Base-by-base conservation (phyloP, 2,113 vertebrate species). In the Eulemur rufifrons region DNA sequence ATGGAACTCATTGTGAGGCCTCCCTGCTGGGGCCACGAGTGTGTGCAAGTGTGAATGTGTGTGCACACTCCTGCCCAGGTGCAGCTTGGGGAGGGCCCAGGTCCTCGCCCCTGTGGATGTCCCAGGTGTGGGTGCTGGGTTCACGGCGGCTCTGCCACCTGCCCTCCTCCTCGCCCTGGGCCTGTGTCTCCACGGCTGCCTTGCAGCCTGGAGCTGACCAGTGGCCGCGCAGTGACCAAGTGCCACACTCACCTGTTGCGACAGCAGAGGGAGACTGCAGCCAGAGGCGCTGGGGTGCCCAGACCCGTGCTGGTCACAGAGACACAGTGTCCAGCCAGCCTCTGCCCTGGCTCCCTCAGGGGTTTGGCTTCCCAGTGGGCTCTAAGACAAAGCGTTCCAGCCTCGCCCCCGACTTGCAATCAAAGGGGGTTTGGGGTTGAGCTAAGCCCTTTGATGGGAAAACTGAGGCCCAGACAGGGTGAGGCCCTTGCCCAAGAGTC, bases 1-100 rank as follows among this genome's bases (percentile, higher is more conserved):
- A 69, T 39, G 17, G 52, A 77, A 50, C 45, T 87, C 27, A 23
- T 64, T 7, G 5, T 0, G 17, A 25, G 47, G 17, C 18, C 8
- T 64, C 18, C 42, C 15, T 13, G 13, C 64, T 42, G 34, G 50
- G 59, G n/a, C 5, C 32, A 34, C 14, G 47, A 47, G 59, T 0
- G 17, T 23, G 10, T 23, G 27, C 0, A 2, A n/a, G 56, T 2
- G 5, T 6, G 42, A 12, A 37, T 0, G 0, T 1, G 4, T 0
- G 0, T 17, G 21, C 20, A 2, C 18, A 4, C 66, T n/a, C 74
- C 56, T 56, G 69, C 59, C 56, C n/a, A 10, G 52, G 9, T 0
- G 25, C 29, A 42, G 32, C 32, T 29, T 11, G 8, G 64, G 0
- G 21, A 50, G 77, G n/a, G 18, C 10, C 27, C 1, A 0, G 14